phyloP scores from a whole-genome alignment of 2,797 vertebrate genomes.

The Aselliscus stoliczkanus region DNA sequence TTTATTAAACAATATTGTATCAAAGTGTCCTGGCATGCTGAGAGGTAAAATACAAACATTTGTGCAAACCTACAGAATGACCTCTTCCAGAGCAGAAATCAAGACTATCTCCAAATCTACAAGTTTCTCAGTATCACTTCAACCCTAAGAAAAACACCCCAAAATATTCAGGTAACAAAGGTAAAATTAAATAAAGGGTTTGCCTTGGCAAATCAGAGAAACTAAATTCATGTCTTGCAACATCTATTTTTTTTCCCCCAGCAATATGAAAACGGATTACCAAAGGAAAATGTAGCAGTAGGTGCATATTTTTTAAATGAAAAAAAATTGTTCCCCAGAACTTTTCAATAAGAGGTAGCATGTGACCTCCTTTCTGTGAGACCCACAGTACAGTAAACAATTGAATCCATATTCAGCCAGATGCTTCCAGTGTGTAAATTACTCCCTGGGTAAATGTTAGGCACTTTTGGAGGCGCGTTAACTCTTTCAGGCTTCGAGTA shows the following conservation, averaged over 20 bases:
- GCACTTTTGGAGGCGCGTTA: constrained; percentile 68
- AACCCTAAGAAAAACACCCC: neutral
- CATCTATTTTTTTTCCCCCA: neutral
- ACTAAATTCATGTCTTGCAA: neutral
- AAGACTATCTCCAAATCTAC: neutral
- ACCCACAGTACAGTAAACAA: constrained; percentile 72
- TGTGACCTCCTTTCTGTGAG: constrained; percentile 72
- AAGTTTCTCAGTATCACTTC: neutral
- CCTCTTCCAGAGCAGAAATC: constrained; percentile 33
- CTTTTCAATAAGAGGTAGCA: constrained; percentile 73
- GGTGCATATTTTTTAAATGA: constrained; percentile 62
- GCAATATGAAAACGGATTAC: constrained; percentile 35
- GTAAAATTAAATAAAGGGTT: constrained; percentile 26
- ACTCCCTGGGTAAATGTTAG: constrained; percentile 76
- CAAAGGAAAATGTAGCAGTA: constrained; percentile 23
- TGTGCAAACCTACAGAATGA: constrained; percentile 25
- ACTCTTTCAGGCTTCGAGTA: constrained; percentile 74
- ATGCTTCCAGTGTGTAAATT: constrained; percentile 76
- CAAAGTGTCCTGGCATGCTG: neutral
- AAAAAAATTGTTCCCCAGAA: constrained; percentile 71
- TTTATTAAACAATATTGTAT: neutral
- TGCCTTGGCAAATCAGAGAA: constrained; percentile 17
- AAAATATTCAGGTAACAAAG: neutral
- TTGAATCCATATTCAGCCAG: constrained; percentile 76
- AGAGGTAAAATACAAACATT: constrained; percentile 41